phyloP scores from a whole-genome alignment of 2,113 vertebrate genomes.

The Gallinago paraguaiae region DNA sequence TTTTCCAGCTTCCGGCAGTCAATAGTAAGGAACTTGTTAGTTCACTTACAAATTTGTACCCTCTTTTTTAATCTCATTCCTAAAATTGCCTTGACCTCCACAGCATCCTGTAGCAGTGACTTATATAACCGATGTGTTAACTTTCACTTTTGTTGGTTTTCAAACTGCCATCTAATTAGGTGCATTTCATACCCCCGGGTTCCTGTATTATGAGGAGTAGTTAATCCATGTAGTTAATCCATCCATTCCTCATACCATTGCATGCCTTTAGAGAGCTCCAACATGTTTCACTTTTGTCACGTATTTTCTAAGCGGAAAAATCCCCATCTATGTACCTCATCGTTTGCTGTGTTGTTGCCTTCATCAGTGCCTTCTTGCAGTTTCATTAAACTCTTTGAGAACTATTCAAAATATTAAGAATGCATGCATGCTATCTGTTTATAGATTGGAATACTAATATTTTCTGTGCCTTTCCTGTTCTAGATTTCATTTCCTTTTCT shows the following conservation, averaged over 20 bases:
- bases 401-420: not conserved
- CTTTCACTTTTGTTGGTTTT: not conserved
- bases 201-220: not conserved
- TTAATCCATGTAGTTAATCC: not conserved
- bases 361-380: not conserved
- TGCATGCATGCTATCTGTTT: accelerated
- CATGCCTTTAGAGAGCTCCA: not conserved
- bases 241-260: not conserved
- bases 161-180: not conserved
- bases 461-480: not conserved
- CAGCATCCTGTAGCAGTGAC: not conserved
- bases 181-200: not conserved
- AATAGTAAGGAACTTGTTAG: not conserved
- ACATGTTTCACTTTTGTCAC: not conserved
- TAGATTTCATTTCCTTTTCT: not conserved
- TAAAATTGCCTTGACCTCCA: not conserved
- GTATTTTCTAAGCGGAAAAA: not conserved
- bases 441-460: not conserved
- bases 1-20: not conserved
- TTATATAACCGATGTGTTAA: not conserved
- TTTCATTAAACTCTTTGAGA: not conserved
- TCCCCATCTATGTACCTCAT: not conserved
- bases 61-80: not conserved
- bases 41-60: not conserved
- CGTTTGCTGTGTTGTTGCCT: not conserved